Conservation (phyloP, 2,113 vertebrate genomes). For the Bothrops jararaca region DNA sequence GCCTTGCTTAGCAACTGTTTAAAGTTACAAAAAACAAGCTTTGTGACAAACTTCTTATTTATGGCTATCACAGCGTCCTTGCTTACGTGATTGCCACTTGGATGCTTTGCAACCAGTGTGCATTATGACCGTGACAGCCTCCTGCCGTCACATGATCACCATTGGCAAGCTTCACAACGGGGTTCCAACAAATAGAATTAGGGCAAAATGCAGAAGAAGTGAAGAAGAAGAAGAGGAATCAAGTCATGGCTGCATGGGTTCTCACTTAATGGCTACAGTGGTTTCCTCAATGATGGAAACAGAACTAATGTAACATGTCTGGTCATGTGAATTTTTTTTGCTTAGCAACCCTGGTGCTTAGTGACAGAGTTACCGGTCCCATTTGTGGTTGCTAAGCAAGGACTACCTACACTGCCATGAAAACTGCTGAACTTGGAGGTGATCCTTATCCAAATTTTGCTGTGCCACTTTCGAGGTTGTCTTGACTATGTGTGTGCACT, state of each 20-base stretch:
- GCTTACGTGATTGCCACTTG: background rate
- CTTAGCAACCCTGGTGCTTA: background rate
- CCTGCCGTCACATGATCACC: background rate
- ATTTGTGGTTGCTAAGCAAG: background rate
- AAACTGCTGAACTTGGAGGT: background rate
- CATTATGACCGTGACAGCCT: background rate
- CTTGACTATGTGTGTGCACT: background rate
- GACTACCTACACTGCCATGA: background rate
- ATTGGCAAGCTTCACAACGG: background rate
- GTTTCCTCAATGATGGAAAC: background rate
- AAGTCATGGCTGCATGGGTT: background rate
- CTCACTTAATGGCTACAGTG: background rate
- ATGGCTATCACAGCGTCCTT: background rate
- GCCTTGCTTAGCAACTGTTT: background rate
- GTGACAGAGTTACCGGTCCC: background rate
- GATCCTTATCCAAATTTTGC: background rate
- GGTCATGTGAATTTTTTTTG: background rate
- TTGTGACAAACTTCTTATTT: background rate
- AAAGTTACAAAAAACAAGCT: background rate
- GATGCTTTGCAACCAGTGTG: background rate
- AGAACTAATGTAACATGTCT: background rate
- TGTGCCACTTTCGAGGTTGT: background rate
- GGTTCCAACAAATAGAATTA: background rate
- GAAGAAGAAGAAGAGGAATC: background rate
- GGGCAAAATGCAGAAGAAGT: background rate